Evolutionary conservation across 2,797 vertebrate species (phyloP), one percentile per base, ranked within the genome.

Genomic region (Percopsis omiscomaycus): DNA sequence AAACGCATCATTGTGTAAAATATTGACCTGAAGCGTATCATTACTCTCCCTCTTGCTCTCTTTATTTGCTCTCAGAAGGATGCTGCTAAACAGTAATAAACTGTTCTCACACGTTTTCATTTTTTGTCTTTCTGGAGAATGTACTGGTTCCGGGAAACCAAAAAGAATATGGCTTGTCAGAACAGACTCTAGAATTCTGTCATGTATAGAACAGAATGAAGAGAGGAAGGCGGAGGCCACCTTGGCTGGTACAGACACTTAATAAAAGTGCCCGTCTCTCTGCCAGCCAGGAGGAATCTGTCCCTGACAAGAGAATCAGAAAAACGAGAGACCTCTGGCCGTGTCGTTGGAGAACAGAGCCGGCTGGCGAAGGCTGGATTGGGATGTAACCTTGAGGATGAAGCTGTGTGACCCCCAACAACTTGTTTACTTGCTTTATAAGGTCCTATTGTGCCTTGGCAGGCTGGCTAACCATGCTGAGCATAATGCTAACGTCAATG

Each of bases 1-100:
- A 97, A 97, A 97, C 93, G 93, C 91, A 95, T 95, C 93, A 92
- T 89, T 93, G 92, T 94, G 92, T 95, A 96, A 96, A 94, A 96
- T 95, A 96, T 94, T 95, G 94, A 95, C 94, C 93, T 92, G 84
- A 86, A 93, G 91, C 90, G 92, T 90, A 94, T 94, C 94, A 96
- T 98, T 95, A 96, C 93, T 98, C 95, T 95, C 94, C 93, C 82
- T 71, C 88, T 74, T 92, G 87, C 90, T 92, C 91, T 93, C 83
- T 87, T 84, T 93, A 92, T 93, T 91, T 87, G 74, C 90, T 85
- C 81, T 84, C 79, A 89, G 90, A 95, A 90, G 93, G 90, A 93
- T 88, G 88, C 90, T 93, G 92, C 91, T 95, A 93, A 96, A 92
- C 91, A 91, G 91, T 93, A 95, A 95, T 94, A 95, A 94, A 95